Evolutionary conservation across 2,113 vertebrate species (phyloP).

Genomic region (Lipophrys pholis): DNA sequence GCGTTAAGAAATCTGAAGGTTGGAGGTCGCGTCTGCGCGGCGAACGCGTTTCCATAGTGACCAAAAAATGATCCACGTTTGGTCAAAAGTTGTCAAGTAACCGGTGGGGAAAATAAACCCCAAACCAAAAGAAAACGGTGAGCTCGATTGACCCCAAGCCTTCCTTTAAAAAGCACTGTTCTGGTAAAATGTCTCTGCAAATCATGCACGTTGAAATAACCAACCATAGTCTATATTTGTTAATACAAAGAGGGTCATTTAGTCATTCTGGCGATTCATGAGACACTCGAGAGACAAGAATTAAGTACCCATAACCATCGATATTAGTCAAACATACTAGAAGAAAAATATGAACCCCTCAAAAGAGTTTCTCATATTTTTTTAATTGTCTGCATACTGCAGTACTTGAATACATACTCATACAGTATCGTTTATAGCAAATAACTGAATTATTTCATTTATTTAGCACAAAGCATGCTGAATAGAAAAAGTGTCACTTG

Average conservation of each 20-base stretch:
- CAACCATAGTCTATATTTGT: slow-evolving; percentile 56
- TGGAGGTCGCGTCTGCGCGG: slow-evolving; percentile 3
- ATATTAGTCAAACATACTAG: slow-evolving; percentile 74
- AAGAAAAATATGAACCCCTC: slow-evolving; percentile 76
- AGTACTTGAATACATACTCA: slow-evolving; percentile 86
- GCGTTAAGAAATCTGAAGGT: slow-evolving; percentile 10
- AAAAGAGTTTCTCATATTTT: slow-evolving; percentile 79
- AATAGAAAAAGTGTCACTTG: slow-evolving; percentile 78
- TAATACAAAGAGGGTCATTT: slow-evolving; percentile 68
- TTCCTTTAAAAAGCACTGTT: slow-evolving; percentile 24
- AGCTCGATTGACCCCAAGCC: slow-evolving; percentile 28
- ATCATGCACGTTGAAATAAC: slow-evolving; percentile 64
- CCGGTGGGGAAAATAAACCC: not conserved
- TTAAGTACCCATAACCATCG: slow-evolving; percentile 61
- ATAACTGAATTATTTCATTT: slow-evolving; percentile 86
- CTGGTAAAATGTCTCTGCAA: slow-evolving; percentile 44
- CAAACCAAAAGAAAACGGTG: slow-evolving; percentile 20
- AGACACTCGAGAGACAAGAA: slow-evolving; percentile 67
- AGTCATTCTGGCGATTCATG: slow-evolving; percentile 70
- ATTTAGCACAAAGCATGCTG: slow-evolving; percentile 87
- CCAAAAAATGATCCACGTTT: slow-evolving; percentile 38
- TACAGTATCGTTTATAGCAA: slow-evolving; percentile 87
- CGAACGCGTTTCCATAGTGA: no score
- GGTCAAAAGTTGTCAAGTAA: slow-evolving; percentile 20
- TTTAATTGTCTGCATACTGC: slow-evolving; percentile 84